Evolutionary conservation across 2,113 vertebrate species (phyloP).

Genomic region (Choloepus hoffmanni): DNA sequence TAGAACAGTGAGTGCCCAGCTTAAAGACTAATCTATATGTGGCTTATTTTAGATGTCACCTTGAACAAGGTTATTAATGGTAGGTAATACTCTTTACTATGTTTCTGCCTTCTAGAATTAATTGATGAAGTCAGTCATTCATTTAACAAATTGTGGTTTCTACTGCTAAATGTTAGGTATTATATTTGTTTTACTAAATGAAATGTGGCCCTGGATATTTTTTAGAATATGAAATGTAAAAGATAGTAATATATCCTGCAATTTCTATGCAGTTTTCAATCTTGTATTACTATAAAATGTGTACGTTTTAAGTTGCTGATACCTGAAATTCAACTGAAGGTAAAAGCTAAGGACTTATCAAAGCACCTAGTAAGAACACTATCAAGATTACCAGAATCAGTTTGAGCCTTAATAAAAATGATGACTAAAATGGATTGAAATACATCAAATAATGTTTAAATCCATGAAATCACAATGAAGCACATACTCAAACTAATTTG

Average conservation of each 20-base stretch:
- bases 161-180: background rate
- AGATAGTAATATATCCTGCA: background rate
- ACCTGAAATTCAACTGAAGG: constrained; percentile 25
- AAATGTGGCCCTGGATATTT: background rate
- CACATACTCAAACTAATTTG: background rate
- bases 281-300: constrained; percentile 6
- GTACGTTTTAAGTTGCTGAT: constrained; percentile 46
- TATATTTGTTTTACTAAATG: constrained; percentile 35
- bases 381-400: background rate
- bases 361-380: background rate
- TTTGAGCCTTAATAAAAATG: background rate
- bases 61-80: constrained; percentile 16
- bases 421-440: constrained; percentile 46
- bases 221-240: constrained; percentile 35
- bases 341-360: constrained; percentile 60
- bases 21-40: background rate
- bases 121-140: constrained; percentile 18
- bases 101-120: constrained; percentile 31
- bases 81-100: constrained; percentile 15
- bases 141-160: background rate
- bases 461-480: constrained; percentile 20
- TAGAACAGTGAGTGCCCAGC: background rate
- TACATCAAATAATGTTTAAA: constrained; percentile 14
- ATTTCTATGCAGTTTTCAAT: background rate
- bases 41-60: constrained; percentile 21